These are phyloP conservation scores for Chouioia cunea DNA, from an alignment of 2,888 invertebrate genomes.

Conservation along the genomic window DNA sequence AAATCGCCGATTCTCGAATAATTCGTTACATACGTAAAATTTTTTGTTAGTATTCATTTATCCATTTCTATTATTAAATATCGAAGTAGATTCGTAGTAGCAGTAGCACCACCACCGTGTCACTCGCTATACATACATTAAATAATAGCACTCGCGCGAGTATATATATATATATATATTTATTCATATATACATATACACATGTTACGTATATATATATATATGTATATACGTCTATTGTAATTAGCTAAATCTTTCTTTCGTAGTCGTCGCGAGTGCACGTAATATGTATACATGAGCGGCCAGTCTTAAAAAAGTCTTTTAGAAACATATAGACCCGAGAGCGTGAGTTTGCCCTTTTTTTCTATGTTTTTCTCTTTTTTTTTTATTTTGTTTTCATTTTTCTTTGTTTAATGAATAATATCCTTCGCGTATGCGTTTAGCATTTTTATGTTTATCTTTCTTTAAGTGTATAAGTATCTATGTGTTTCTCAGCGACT, in stretches of 20 bases:
- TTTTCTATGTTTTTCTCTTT: no score
- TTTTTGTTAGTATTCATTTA: constrained; percentile 1
- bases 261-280: constrained; percentile 29
- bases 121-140: constrained; percentile 33
- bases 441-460: constrained; percentile 10
- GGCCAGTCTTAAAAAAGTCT: constrained; percentile 48
- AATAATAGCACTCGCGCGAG: constrained; percentile 48
- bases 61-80: not conserved
- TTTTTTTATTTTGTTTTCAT: no score
- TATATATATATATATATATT: constrained; percentile 39
- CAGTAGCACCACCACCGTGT: constrained; percentile 43
- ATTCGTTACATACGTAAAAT: not conserved
- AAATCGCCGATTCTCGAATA: constrained; percentile 6
- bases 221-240: constrained; percentile 12
- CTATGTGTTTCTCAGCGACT: constrained; percentile 44
- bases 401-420: not conserved
- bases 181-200: constrained; percentile 45
- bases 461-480: constrained; percentile 25
- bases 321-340: constrained; percentile 45
- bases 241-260: constrained; percentile 35
- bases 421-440: constrained; percentile 1
- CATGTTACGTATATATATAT: constrained; percentile 38
- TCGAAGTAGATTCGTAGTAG: constrained; percentile 38
- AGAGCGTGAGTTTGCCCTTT: no score
- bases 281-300: constrained; percentile 26